phyloP scores from a whole-genome alignment of 2,888 invertebrate species.

The Meandrusa payeni region DNA sequence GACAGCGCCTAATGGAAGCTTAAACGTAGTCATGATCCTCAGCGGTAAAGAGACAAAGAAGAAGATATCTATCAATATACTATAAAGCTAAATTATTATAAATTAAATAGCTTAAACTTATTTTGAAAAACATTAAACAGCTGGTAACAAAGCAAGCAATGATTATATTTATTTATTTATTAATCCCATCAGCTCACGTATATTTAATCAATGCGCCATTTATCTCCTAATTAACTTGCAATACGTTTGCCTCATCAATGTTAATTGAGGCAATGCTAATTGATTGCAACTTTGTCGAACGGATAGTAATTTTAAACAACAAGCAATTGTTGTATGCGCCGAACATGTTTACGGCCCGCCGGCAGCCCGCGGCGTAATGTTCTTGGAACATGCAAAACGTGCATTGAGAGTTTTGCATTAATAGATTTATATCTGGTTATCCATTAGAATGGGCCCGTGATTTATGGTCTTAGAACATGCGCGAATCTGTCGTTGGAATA shows the following conservation, averaged over 20 bases:
- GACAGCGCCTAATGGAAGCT: too few species aligned
- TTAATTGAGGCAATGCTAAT: constrained; percentile 14
- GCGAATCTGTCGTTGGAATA: constrained; percentile 17
- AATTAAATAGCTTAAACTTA: too few species aligned
- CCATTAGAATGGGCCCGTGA: constrained; percentile 59
- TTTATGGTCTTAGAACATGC: constrained; percentile 62
- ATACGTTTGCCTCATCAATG: constrained; percentile 6
- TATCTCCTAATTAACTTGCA: constrained; percentile 20
- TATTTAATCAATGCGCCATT: constrained; percentile 14
- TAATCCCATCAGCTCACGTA: background rate
- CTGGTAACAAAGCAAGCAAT: too few species aligned
- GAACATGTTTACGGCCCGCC: constrained; percentile 31
- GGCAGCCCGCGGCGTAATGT: constrained; percentile 39
- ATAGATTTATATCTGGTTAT: constrained; percentile 70
- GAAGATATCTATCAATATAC: too few species aligned
- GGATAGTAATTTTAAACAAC: constrained; percentile 20
- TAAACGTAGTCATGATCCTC: too few species aligned
- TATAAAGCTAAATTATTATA: too few species aligned
- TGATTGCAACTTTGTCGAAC: constrained; percentile 16
- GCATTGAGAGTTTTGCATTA: constrained; percentile 74
- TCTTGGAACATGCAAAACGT: constrained; percentile 63
- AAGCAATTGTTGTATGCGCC: constrained; percentile 21
- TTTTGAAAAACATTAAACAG: too few species aligned
- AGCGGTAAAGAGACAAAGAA: too few species aligned
- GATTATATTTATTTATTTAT: too few species aligned